Conservation (phyloP, 2,888 invertebrate genomes). For the Eugnorisma glareosa region DNA sequence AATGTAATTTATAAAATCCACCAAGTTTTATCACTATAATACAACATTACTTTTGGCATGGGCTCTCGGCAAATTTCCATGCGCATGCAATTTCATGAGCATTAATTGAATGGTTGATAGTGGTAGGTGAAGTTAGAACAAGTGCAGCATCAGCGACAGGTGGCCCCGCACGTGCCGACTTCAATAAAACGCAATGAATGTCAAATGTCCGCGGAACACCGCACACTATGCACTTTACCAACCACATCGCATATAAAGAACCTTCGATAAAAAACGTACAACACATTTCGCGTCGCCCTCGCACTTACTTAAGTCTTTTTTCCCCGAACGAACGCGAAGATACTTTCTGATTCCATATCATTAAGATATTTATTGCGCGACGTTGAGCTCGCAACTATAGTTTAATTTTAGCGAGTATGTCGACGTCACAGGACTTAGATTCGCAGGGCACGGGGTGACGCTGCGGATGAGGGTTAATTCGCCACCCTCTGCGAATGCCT, state of each 20-base stretch:
- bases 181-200: conserved; percentile 90
- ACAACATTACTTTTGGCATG: too few species aligned
- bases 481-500: conserved; percentile 89
- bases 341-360: conserved; percentile 90
- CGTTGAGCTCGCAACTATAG: conserved; percentile 69
- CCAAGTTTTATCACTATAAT: conserved; percentile 15
- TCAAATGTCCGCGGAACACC: conserved; percentile 82
- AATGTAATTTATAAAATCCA: conserved; percentile 4
- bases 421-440: conserved; percentile 79
- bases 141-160: conserved; percentile 88
- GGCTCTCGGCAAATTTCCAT: conserved; percentile 22
- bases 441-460: conserved; percentile 70
- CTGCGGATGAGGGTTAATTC: conserved; percentile 83
- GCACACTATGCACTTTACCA: conserved; percentile 62
- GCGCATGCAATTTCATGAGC: conserved; percentile 65
- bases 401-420: conserved; percentile 82
- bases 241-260: conserved; percentile 65
- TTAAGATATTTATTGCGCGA: conserved; percentile 89
- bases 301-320: conserved; percentile 76
- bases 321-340: conserved; percentile 73
- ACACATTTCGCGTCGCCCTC: conserved; percentile 71
- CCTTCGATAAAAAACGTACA: conserved; percentile 73
- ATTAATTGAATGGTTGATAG: conserved; percentile 63
- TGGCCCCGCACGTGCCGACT: conserved; percentile 88
- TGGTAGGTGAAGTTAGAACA: conserved; percentile 69